These are phyloP conservation scores for Tragelaphus imberbis DNA, from an alignment of 2,113 vertebrate genomes.

Conservation along the genomic window DNA sequence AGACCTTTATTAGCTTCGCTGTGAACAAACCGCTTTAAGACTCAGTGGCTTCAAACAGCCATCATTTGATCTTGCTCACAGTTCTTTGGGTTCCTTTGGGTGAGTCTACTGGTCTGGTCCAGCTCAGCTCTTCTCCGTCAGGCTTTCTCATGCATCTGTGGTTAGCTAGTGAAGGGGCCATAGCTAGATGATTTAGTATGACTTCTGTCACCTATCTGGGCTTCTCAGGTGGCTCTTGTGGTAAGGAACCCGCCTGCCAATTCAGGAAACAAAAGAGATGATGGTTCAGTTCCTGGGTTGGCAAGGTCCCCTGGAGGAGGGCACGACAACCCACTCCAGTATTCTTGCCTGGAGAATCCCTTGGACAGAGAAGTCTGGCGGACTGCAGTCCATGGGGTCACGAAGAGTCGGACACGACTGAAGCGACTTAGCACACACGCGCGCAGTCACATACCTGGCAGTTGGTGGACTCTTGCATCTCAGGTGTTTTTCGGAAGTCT, in stretches of 20 bases:
- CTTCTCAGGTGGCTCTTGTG: background rate
- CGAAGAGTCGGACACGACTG: background rate
- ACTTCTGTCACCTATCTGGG: background rate
- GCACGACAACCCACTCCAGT: background rate
- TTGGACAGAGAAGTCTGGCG: background rate
- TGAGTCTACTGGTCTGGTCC: background rate
- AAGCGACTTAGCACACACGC: background rate
- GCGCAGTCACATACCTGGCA: fast-evolving
- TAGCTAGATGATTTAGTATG: background rate
- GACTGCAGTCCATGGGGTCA: background rate
- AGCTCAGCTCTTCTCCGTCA: background rate
- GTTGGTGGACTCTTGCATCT: background rate
- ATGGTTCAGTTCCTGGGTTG: background rate
- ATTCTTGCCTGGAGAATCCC: background rate
- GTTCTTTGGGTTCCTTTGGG: background rate
- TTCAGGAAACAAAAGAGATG: background rate
- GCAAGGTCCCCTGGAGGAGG: background rate
- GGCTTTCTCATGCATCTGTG: background rate
- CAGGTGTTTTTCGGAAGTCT: background rate
- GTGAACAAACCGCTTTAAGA: background rate
- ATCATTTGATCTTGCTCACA: background rate
- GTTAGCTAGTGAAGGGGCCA: too few species aligned
- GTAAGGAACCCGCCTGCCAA: background rate
- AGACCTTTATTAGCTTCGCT: background rate
- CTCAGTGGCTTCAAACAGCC: background rate